These are phyloP conservation scores for Physella acuta DNA, from an alignment of 1,140 invertebrate genomes.

Conservation along the genomic window DNA sequence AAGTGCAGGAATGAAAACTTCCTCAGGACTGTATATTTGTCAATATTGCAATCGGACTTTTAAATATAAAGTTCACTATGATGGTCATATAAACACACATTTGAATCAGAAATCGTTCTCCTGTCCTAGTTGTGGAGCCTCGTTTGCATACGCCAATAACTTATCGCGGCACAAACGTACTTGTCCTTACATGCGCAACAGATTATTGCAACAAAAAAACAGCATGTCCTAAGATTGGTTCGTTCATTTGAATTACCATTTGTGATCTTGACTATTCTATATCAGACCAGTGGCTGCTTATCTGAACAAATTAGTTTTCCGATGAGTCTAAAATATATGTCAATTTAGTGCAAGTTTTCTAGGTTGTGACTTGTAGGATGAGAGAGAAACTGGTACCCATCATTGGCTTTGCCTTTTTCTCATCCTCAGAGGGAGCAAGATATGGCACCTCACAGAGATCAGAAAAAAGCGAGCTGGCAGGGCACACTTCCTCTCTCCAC, in stretches of 20 bases:
- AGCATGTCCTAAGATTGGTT: too few species aligned
- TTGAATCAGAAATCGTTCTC: conserved; percentile 12
- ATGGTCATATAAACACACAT: conserved; percentile 20
- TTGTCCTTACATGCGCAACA: neutral
- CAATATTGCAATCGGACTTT: conserved; percentile 19
- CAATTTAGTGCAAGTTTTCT: neutral
- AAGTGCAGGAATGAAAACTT: conserved; percentile 1
- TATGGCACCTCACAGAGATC: conserved; percentile 11
- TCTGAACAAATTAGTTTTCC: too few species aligned
- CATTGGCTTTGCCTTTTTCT: conserved; percentile 19
- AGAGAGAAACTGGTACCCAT: conserved; percentile 9
- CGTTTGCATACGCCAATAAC: conserved; percentile 18
- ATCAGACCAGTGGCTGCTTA: too few species aligned
- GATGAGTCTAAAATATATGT: neutral
- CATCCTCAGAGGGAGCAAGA: conserved; percentile 23
- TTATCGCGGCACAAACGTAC: conserved; percentile 15
- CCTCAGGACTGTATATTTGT: conserved; percentile 8
- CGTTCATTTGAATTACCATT: too few species aligned
- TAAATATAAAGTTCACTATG: conserved; percentile 16
- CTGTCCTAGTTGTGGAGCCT: conserved; percentile 2
- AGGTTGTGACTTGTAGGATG: too few species aligned
- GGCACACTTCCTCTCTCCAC: neutral
- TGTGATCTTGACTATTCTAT: too few species aligned
- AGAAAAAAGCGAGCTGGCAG: conserved; percentile 5
- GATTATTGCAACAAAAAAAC: neutral